phyloP scores from a whole-genome alignment of 2,113 vertebrate genomes.

The Pitta sordida region DNA sequence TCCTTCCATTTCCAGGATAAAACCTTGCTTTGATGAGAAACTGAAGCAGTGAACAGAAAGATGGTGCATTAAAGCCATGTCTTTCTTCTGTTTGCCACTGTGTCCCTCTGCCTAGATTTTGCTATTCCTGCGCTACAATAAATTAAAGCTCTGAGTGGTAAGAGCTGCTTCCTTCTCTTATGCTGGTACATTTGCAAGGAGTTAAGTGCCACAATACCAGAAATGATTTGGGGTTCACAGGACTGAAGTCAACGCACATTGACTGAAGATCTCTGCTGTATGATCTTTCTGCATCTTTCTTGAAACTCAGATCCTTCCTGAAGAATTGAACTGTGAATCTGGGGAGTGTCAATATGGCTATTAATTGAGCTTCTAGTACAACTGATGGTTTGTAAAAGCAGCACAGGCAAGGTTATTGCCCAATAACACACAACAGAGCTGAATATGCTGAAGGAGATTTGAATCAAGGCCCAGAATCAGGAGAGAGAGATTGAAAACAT shows the following conservation, averaged over 20 bases:
- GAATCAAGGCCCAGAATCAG: not conserved
- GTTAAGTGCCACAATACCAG: not conserved
- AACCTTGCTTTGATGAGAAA: not conserved
- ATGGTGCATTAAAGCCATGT: not conserved
- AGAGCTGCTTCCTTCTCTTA: not conserved
- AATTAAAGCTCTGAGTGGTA: not conserved
- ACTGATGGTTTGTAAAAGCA: not conserved
- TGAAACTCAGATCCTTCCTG: not conserved
- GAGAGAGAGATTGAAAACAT: not conserved
- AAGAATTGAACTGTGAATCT: not conserved
- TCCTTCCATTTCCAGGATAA: not conserved
- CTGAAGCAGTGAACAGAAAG: not conserved
- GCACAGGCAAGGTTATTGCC: not conserved
- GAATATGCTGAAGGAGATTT: not conserved
- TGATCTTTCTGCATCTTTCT: not conserved
- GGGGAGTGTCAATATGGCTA: not conserved
- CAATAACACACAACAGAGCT: not conserved
- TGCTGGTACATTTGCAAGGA: not conserved
- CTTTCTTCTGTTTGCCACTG: not conserved
- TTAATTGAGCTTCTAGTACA: not conserved
- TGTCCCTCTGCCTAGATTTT: not conserved
- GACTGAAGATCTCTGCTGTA: not conserved
- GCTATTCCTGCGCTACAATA: not conserved
- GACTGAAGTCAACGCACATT: not conserved
- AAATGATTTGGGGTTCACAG: not conserved